These are phyloP conservation scores for Anorthoa munda DNA, from an alignment of 2,888 invertebrate species.

Conservation along the genomic window DNA sequence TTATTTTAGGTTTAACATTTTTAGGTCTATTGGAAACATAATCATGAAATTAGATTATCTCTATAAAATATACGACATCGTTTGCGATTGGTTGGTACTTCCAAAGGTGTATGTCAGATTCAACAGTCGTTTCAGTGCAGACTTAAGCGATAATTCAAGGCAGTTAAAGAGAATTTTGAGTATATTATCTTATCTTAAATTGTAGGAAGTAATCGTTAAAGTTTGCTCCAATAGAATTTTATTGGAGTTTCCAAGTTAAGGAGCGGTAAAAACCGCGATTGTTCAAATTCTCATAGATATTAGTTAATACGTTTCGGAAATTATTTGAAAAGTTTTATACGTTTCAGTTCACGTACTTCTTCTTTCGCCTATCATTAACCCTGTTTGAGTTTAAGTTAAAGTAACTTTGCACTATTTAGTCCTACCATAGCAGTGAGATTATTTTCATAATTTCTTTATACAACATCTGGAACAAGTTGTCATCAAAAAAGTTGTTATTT, in stretches of 20 bases:
- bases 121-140: slow-evolving; percentile 10
- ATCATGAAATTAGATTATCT: not conserved
- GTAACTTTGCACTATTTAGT: not conserved
- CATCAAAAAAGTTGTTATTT: too few species aligned
- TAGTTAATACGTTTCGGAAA: slow-evolving; percentile 45
- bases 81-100: not conserved
- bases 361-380: not conserved
- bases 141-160: slow-evolving; percentile 62
- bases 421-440: not conserved
- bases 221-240: slow-evolving; percentile 57
- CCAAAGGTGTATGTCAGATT: slow-evolving; percentile 12
- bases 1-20: too few species aligned
- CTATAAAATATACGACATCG: not conserved
- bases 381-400: not conserved
- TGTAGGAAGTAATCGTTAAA: slow-evolving; percentile 57
- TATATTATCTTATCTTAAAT: slow-evolving; percentile 64
- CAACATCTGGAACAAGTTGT: too few species aligned
- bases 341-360: slow-evolving; percentile 19
- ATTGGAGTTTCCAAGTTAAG: slow-evolving; percentile 58
- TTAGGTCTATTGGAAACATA: not conserved
- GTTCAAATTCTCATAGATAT: slow-evolving; percentile 54
- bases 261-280: slow-evolving; percentile 58
- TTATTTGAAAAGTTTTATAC: slow-evolving; percentile 45
- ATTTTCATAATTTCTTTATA: not conserved
- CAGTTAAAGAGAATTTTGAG: slow-evolving; percentile 67